These are phyloP conservation scores for Tachina grossa DNA, from an alignment of 2,888 invertebrate species.

Conservation along the genomic window DNA sequence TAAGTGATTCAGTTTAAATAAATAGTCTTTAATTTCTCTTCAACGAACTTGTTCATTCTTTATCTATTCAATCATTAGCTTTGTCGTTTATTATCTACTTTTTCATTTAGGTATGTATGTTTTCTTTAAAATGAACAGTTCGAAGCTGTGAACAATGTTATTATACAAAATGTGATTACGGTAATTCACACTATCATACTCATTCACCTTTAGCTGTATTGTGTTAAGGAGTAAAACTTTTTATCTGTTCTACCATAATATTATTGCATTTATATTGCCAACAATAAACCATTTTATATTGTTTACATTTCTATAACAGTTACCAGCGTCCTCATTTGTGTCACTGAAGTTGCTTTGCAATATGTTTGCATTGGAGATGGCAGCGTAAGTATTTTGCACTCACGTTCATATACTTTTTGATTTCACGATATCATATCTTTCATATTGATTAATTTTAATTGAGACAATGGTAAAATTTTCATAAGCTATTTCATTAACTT, in stretches of 20 bases:
- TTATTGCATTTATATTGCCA: constrained; percentile 56
- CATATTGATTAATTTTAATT: too few relatives aligned
- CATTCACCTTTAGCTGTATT: constrained; percentile 2
- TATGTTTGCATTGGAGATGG: constrained; percentile 30
- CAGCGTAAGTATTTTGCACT: too few relatives aligned
- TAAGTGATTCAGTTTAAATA: neutral
- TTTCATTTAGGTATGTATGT: neutral
- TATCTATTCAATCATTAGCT: neutral
- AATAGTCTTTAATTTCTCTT: neutral
- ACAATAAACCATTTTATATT: constrained; percentile 46
- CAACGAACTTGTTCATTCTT: neutral
- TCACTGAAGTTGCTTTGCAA: constrained; percentile 29
- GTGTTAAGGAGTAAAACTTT: constrained; percentile 50
- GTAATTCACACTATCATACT: constrained; percentile 21
- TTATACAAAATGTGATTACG: constrained; percentile 26
- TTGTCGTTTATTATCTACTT: neutral
- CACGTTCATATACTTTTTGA: too few relatives aligned
- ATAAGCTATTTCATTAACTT: too few relatives aligned
- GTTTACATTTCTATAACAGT: constrained; percentile 13
- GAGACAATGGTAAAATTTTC: too few relatives aligned
- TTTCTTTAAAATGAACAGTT: neutral
- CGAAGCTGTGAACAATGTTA: neutral
- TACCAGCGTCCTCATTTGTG: neutral
- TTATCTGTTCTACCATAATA: constrained; percentile 51
- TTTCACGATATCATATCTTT: too few relatives aligned